Evolutionary conservation across 2,888 invertebrate species (phyloP), one percentile per base, ranked within the genome.

Genomic region (Hyposoter dolosus): DNA sequence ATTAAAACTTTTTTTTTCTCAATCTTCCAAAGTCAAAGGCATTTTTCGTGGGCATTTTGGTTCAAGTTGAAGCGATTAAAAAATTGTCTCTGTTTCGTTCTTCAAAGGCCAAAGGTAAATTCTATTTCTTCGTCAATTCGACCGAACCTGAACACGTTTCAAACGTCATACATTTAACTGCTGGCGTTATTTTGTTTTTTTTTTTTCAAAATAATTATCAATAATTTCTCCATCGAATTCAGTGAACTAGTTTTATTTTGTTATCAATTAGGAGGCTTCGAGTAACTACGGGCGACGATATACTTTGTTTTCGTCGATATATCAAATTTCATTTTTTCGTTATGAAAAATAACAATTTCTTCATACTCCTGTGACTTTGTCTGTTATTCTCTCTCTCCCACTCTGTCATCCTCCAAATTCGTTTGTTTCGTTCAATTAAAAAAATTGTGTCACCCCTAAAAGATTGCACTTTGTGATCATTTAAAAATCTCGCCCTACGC

Each of bases 401-500:
- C 15, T 43, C n/a, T 35, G 32, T 71, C 71, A 71, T 75, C 15
- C 35, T 75, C 77, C 15, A 19, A 72, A 60, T 47, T 45, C 74
- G 15, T 71, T 63, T 82, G 82, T 91, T 90, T 90, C 90, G 89
- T 90, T 91, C 90, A 89, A 92, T 93, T 93, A 93, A 92, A 94
- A 3, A 93, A 93, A 90, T 60, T 28, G 28, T 92, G 91, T 91
- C 91, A 92, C 92, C 92, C 92, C 93, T 93, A 93, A 87, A 92
- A 93, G 94, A 94, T 94, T 94, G 94, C 94, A 94, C 94, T 94
- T 94, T 92, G 94, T 94, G 94, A 93, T 93, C 91, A 92, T 93
- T 90, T 92, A 93, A 93, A 91, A 92, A 92, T 47, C 6, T 92
- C 90, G 91, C 89, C 19, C 91, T 91, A 91, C 90, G 88, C 90